phyloP scores from a whole-genome alignment of 2,797 vertebrate genomes.

The Masticophis lateralis region DNA sequence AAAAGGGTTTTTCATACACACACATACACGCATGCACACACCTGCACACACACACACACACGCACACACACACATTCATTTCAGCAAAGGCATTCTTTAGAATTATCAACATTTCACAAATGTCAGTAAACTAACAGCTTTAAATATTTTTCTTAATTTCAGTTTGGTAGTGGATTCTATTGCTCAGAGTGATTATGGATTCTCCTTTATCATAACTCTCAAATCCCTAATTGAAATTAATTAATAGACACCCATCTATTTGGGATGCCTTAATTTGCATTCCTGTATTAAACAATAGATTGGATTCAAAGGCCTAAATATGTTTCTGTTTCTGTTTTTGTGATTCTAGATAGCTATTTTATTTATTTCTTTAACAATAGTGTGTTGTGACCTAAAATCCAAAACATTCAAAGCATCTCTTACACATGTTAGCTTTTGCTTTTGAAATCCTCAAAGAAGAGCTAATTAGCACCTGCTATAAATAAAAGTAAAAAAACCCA shows the following conservation, averaged over 20 bases:
- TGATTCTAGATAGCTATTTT: neutral
- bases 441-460: neutral
- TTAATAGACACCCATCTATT: neutral
- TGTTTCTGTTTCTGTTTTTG: neutral
- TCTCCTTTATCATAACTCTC: neutral
- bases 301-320: neutral
- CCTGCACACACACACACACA: too few species aligned
- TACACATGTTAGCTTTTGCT: neutral
- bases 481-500: neutral
- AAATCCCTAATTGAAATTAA: neutral
- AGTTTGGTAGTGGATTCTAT: neutral
- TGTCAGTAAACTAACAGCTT: neutral
- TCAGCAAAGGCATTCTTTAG: neutral
- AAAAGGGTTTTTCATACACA: neutral
- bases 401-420: neutral
- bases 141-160: neutral
- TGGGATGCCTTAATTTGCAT: neutral
- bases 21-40: neutral
- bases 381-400: neutral
- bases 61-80: neutral
- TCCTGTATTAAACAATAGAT: neutral
- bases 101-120: neutral
- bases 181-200: neutral
- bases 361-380: neutral
- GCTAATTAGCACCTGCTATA: neutral